These are phyloP conservation scores for Erythrolamprus reginae DNA, from an alignment of 2,113 vertebrate genomes.

Conservation along the genomic window DNA sequence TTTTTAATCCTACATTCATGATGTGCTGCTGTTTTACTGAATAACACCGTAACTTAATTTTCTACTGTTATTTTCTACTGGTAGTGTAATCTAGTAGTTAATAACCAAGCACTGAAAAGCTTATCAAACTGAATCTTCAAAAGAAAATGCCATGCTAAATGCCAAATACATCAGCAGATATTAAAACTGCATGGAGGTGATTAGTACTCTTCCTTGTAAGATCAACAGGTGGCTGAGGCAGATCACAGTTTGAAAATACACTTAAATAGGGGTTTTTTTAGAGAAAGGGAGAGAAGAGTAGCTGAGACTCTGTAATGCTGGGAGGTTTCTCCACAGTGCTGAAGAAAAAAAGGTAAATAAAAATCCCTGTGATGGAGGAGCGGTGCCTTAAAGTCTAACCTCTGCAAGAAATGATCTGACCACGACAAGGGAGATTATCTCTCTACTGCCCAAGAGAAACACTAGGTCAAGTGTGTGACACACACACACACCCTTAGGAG, in stretches of 20 bases:
- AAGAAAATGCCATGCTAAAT: neutral
- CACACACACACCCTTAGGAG: no score
- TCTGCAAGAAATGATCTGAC: no score
- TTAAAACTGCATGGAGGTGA: neutral
- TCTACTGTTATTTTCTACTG: neutral
- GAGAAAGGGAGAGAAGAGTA: neutral
- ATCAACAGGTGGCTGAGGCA: slow-evolving; percentile 19
- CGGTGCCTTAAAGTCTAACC: no score
- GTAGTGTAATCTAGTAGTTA: neutral
- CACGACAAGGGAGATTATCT: no score
- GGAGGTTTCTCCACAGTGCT: neutral
- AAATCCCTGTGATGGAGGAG: no score
- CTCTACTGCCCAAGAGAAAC: no score
- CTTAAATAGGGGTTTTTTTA: slow-evolving; percentile 4
- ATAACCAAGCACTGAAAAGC: neutral
- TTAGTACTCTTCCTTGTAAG: neutral
- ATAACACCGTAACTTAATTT: neutral
- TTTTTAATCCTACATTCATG: neutral
- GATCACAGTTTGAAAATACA: slow-evolving; percentile 26
- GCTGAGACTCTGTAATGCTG: neutral
- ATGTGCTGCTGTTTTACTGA: neutral
- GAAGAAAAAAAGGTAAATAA: slow-evolving; percentile 7
- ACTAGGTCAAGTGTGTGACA: no score
- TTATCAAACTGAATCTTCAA: slow-evolving; percentile 30
- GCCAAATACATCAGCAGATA: neutral